phyloP scores from a whole-genome alignment of 2,113 vertebrate species.

The Pungitius pungitius region DNA sequence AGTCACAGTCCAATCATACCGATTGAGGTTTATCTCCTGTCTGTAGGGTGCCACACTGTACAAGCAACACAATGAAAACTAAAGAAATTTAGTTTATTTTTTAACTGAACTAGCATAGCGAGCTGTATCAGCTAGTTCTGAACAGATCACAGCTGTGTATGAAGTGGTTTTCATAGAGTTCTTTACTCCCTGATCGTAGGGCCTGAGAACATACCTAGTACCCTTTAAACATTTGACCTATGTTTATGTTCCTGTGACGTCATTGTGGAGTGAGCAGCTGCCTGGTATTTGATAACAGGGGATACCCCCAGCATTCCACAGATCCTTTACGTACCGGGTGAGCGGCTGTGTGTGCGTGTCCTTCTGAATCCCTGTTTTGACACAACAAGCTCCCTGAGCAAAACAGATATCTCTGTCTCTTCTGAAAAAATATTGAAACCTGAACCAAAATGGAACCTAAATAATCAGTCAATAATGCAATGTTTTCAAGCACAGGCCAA shows the following conservation, averaged over 20 bases:
- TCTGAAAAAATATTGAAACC: not conserved
- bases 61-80: not conserved
- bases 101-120: not conserved
- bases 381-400: conserved; percentile 61
- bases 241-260: not conserved
- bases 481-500: not conserved
- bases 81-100: not conserved
- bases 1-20: not conserved
- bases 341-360: conserved; percentile 16
- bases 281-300: conserved; percentile 45
- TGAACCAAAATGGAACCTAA: conserved; percentile 33
- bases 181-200: not conserved
- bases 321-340: conserved; percentile 69
- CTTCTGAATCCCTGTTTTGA: conserved; percentile 38
- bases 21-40: not conserved
- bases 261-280: conserved; percentile 28
- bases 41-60: not conserved
- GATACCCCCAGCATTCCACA: conserved; percentile 59
- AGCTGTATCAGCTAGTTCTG: not conserved
- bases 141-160: not conserved
- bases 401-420: conserved; percentile 33
- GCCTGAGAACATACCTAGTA: not conserved
- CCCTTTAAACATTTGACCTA: conserved; percentile 4
- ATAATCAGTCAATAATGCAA: conserved; percentile 14
- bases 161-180: not conserved